These are phyloP conservation scores for Himalopsyche kuldschensis DNA, from an alignment of 2,888 invertebrate species.

Conservation along the genomic window DNA sequence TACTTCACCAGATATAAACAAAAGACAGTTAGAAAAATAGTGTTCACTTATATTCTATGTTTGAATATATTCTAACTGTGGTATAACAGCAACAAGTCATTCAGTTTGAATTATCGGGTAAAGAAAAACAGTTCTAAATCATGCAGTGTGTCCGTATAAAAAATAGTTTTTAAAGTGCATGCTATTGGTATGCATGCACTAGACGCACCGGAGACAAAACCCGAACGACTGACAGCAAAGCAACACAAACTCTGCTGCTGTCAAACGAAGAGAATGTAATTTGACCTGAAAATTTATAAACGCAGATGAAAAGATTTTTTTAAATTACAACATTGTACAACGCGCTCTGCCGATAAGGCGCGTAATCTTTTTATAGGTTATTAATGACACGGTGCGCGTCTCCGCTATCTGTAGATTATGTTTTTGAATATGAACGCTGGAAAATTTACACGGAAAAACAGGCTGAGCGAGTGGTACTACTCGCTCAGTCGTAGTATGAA, in stretches of 20 bases:
- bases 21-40: neutral
- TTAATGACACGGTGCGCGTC: neutral
- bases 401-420: neutral
- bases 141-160: neutral
- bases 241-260: conserved; percentile 13
- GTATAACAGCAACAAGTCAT: neutral
- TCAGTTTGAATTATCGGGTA: neutral
- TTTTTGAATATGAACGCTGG: neutral
- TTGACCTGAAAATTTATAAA: conserved; percentile 28
- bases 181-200: neutral
- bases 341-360: neutral
- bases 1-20: conserved; percentile 1
- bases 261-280: conserved; percentile 30
- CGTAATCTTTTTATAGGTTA: neutral
- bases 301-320: neutral
- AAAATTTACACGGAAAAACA: neutral
- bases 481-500: no score
- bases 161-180: neutral
- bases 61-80: neutral
- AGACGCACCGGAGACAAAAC: conserved; percentile 15
- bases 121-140: neutral
- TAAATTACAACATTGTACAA: neutral
- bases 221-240: conserved; percentile 32
- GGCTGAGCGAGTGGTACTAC: no score
- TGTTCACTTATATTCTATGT: neutral